Evolutionary conservation across 2,888 invertebrate genomes (phyloP).

Genomic region (Mactromeris polynyma): DNA sequence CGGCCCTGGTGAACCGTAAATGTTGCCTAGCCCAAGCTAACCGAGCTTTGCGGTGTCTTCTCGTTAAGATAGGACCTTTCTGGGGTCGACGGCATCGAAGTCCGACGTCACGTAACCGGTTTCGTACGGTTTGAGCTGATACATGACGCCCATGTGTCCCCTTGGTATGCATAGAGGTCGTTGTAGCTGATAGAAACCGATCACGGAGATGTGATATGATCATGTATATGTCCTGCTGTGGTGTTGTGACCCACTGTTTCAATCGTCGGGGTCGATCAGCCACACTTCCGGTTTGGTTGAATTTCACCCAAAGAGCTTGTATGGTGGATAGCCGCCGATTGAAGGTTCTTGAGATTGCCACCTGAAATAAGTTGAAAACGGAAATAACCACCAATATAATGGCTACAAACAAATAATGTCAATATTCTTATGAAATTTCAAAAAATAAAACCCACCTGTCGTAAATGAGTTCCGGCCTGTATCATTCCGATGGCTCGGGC

Average conservation of each 20-base stretch:
- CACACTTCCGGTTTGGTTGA: conserved; percentile 41
- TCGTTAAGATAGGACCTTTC: neutral
- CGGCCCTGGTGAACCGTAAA: conserved; percentile 41
- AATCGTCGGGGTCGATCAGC: conserved; percentile 25
- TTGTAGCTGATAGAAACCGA: neutral
- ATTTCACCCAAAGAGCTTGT: conserved; percentile 25
- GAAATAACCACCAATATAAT: too few relatives aligned
- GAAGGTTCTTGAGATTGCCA: too few relatives aligned
- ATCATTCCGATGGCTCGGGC: too few relatives aligned
- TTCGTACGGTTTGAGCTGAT: conserved; percentile 28
- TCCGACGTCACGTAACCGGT: conserved; percentile 20
- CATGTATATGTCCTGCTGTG: conserved; percentile 31
- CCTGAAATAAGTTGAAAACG: too few relatives aligned
- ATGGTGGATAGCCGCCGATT: too few relatives aligned
- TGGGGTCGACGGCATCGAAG: conserved; percentile 2
- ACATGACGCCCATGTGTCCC: conserved; percentile 22
- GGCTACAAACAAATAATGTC: too few relatives aligned
- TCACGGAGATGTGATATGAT: conserved; percentile 19
- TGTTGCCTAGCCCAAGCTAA: conserved; percentile 36
- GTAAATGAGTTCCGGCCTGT: too few relatives aligned
- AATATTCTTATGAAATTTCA: too few relatives aligned
- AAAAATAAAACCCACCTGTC: too few relatives aligned
- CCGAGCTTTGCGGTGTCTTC: neutral
- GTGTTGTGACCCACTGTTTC: conserved; percentile 20
- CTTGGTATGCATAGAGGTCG: conserved; percentile 27